Conservation (phyloP, 2,797 vertebrate genomes). For the Heliangelus exortis region DNA sequence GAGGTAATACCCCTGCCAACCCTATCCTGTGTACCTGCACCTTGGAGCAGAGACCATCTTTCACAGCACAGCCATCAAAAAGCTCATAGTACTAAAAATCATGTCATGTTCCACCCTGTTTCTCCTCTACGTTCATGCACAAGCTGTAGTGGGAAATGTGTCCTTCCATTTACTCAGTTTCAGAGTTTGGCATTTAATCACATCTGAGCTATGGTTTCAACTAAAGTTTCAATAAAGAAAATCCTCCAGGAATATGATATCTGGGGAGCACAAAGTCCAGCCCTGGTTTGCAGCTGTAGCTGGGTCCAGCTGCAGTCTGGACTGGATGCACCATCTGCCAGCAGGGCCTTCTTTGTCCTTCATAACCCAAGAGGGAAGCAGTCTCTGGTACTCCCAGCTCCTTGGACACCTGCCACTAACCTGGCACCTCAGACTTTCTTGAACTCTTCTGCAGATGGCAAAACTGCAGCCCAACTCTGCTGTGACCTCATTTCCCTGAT, state of each 20-base stretch:
- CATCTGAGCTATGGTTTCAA: not conserved
- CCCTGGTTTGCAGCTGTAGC: not conserved
- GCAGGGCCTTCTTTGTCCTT: not conserved
- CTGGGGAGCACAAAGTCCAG: not conserved
- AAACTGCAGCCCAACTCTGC: not conserved
- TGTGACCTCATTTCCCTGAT: not conserved
- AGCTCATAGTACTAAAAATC: not conserved
- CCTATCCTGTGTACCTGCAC: not conserved
- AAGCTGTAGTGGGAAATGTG: not conserved
- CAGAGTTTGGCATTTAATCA: not conserved
- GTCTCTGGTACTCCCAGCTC: not conserved
- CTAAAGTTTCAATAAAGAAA: not conserved
- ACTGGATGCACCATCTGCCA: not conserved
- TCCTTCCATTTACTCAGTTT: not conserved
- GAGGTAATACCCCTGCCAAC: not conserved
- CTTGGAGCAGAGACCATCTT: not conserved
- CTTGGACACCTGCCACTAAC: not conserved
- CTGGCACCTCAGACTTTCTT: not conserved
- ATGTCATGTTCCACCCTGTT: not conserved
- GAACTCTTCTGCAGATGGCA: constrained; percentile 11
- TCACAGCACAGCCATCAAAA: not conserved
- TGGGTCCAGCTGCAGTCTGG: not conserved
- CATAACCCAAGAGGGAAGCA: not conserved
- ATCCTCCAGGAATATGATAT: not conserved
- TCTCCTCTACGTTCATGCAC: not conserved